phyloP scores from a whole-genome alignment of 30 jellyfish, hydroid and myxozoan genomes.

The Chironex yamaguchii region DNA sequence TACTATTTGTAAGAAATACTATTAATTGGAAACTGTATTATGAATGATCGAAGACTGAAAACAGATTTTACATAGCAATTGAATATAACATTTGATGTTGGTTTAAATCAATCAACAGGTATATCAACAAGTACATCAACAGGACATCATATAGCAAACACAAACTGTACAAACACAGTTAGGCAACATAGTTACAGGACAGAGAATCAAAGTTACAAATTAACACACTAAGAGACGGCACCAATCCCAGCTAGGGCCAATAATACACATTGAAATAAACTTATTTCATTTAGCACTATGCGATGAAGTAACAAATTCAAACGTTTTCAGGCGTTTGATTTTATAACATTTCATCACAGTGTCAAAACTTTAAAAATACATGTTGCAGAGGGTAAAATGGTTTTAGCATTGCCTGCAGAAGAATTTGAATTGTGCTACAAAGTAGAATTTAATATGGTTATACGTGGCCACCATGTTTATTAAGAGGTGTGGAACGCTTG shows the following conservation, averaged over 20 bases:
- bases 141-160: not conserved
- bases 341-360: not conserved
- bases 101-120: conserved; percentile 38
- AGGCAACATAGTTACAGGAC: conserved; percentile 65
- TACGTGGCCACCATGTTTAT: not conserved
- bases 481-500: not conserved
- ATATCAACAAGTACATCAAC: not conserved
- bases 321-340: not conserved
- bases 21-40: not conserved
- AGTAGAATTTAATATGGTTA: not conserved
- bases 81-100: conserved; percentile 1
- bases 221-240: conserved; percentile 30
- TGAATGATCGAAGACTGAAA: not conserved
- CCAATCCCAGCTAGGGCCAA: conserved; percentile 64
- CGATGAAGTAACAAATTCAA: not conserved
- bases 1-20: not conserved
- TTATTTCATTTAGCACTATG: not conserved
- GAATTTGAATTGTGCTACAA: too few relatives aligned
- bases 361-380: not conserved
- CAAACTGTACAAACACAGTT: conserved; percentile 38
- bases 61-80: not conserved
- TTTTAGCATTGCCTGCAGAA: not conserved
- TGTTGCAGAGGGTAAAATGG: not conserved
- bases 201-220: conserved; percentile 24
- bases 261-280: conserved; percentile 27